phyloP scores from a whole-genome alignment of 1,140 invertebrate species.

The Heliconius congener region DNA sequence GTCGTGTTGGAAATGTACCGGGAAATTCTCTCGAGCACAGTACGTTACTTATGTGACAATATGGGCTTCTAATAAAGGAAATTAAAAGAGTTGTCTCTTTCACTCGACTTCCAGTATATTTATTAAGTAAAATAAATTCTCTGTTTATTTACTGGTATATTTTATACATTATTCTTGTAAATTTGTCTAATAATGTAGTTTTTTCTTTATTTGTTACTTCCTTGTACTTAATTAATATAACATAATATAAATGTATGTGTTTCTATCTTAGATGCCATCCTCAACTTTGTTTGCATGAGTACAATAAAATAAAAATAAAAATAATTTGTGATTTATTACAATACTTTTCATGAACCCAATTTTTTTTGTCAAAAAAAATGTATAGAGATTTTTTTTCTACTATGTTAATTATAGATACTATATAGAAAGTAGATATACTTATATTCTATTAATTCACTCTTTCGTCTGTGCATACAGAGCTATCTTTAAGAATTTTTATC shows the following conservation, averaged over 20 bases:
- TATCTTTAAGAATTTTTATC: slow-evolving; percentile 27
- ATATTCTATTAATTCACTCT: not conserved
- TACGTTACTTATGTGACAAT: slow-evolving; percentile 28
- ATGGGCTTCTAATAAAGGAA: slow-evolving; percentile 24
- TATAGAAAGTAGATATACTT: not conserved
- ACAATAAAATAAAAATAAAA: too few relatives aligned
- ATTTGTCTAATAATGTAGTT: not conserved
- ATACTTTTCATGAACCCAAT: too few relatives aligned
- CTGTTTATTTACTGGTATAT: not conserved
- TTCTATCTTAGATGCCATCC: too few relatives aligned
- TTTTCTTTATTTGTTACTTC: not conserved
- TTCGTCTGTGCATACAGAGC: slow-evolving; percentile 9
- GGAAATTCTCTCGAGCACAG: slow-evolving; percentile 18
- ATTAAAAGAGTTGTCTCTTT: slow-evolving; percentile 20
- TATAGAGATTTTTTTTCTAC: too few relatives aligned
- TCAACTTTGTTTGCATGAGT: too few relatives aligned
- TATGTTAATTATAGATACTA: not conserved
- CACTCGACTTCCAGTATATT: not conserved
- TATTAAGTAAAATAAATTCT: not conserved
- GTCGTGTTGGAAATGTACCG: slow-evolving; percentile 8
- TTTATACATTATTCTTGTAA: not conserved
- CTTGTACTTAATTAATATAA: not conserved
- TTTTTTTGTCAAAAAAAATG: too few relatives aligned
- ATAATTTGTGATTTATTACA: too few relatives aligned
- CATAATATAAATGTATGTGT: not conserved